phyloP scores from a whole-genome alignment of 2,797 vertebrate species.

The Acanthopagrus latus region DNA sequence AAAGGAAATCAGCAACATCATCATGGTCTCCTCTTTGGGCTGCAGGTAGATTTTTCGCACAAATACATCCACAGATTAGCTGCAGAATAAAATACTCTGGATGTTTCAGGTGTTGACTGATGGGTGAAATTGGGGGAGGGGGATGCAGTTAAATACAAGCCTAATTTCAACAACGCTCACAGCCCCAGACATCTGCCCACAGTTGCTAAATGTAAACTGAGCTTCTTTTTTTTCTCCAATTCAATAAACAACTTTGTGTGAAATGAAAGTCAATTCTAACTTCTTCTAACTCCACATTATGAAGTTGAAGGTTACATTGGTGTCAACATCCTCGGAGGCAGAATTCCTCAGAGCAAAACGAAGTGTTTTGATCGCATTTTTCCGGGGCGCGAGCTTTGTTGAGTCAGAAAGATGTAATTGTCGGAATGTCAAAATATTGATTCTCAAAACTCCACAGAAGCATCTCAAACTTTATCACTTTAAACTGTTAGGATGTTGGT shows the following conservation, averaged over 20 bases:
- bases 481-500: slow-evolving; percentile 12
- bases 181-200: not conserved
- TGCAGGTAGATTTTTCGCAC: no score
- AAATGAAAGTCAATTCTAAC: not conserved
- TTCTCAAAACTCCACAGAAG: slow-evolving; percentile 34
- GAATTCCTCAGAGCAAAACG: not conserved
- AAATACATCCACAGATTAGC: no score
- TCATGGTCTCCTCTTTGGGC: no score
- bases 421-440: slow-evolving; percentile 45
- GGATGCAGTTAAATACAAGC: not conserved
- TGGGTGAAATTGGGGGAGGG: no score
- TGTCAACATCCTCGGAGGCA: not conserved
- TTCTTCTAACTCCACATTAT: slow-evolving; percentile 6
- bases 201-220: not conserved
- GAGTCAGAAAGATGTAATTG: slow-evolving; percentile 34
- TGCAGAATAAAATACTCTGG: no score
- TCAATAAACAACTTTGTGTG: not conserved
- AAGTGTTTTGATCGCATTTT: not conserved
- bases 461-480: slow-evolving; percentile 34
- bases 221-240: not conserved
- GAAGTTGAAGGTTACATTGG: not conserved
- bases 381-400: not conserved
- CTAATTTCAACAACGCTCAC: not conserved
- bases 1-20: no score
- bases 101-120: no score